A percentile compares a stretch with the other conserved stretches of the same genome.
Conservation (phyloP, 1,140 invertebrate genomes). For the Pogonomyrmex barbatus region DNA sequence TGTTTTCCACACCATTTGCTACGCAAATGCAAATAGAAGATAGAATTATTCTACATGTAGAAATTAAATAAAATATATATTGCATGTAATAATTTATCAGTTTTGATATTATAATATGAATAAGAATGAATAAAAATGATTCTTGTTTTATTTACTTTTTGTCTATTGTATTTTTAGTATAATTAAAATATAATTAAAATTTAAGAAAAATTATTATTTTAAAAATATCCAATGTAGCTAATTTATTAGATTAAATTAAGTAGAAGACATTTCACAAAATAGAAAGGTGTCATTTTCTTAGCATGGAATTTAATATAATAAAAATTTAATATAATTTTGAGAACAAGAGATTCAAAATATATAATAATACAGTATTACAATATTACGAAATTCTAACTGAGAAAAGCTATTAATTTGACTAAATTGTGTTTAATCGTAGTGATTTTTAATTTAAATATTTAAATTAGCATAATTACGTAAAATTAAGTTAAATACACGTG, state of each 20-base stretch:
- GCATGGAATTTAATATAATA: not conserved
- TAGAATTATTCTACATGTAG: not conserved
- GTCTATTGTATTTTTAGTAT: not conserved
- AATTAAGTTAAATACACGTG: too few relatives aligned
- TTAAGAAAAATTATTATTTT: not conserved
- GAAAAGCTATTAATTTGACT: too few relatives aligned
- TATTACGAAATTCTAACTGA: not conserved
- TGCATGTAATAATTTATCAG: not conserved
- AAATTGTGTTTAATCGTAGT: too few relatives aligned
- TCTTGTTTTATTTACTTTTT: not conserved
- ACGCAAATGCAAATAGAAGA: not conserved
- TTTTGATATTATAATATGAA: not conserved
- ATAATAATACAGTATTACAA: not conserved
- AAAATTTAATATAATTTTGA: not conserved
- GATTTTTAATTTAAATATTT: too few relatives aligned
- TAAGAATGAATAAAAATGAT: too few relatives aligned
- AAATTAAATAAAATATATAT: conserved; percentile 9
- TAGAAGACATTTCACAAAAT: not conserved
- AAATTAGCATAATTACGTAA: too few relatives aligned
- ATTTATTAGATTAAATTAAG: not conserved
- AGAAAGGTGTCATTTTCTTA: not conserved
- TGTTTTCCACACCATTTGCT: not conserved
- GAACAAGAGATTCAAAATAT: not conserved
- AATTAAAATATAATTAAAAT: too few relatives aligned
- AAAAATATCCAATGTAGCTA: not conserved